Percentiles rank a stretch among this genome's conserved stretches.
These are phyloP conservation scores for Drosophila insularis DNA, from an alignment of 1,140 invertebrate species.

Conservation along the genomic window DNA sequence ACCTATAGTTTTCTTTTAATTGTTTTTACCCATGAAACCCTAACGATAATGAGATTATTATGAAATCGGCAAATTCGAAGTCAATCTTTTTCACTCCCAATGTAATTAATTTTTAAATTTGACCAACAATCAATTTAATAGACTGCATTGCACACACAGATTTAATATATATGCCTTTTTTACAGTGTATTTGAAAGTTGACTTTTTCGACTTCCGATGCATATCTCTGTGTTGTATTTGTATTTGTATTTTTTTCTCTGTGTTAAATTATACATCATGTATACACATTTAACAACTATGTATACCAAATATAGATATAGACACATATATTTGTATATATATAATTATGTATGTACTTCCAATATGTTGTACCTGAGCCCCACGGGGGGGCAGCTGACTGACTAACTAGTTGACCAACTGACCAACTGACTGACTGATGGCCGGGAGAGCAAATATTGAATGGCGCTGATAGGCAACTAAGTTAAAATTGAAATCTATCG, in stretches of 20 bases:
- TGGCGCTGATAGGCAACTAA: background rate
- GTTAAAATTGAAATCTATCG: background rate
- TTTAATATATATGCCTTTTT: background rate
- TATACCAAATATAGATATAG: background rate
- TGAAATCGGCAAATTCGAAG: too few species aligned
- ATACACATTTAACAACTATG: background rate
- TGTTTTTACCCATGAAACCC: too few species aligned
- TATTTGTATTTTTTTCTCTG: background rate
- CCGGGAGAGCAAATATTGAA: background rate
- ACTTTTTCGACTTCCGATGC: background rate
- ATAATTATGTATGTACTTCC: conserved; percentile 7
- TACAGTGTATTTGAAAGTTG: background rate
- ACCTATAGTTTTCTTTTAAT: too few species aligned
- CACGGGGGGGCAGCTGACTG: background rate
- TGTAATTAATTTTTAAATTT: too few species aligned
- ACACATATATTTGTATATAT: background rate
- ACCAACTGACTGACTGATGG: background rate
- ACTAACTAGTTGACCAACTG: too few species aligned
- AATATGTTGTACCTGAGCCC: conserved; percentile 3
- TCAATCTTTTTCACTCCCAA: too few species aligned
- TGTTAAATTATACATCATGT: conserved; percentile 8
- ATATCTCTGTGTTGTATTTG: background rate
- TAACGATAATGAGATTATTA: too few species aligned
- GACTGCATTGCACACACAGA: too few species aligned
- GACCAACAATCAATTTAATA: too few species aligned